phyloP scores from a whole-genome alignment of 2,797 vertebrate genomes.

The Garrulus glandarius region DNA sequence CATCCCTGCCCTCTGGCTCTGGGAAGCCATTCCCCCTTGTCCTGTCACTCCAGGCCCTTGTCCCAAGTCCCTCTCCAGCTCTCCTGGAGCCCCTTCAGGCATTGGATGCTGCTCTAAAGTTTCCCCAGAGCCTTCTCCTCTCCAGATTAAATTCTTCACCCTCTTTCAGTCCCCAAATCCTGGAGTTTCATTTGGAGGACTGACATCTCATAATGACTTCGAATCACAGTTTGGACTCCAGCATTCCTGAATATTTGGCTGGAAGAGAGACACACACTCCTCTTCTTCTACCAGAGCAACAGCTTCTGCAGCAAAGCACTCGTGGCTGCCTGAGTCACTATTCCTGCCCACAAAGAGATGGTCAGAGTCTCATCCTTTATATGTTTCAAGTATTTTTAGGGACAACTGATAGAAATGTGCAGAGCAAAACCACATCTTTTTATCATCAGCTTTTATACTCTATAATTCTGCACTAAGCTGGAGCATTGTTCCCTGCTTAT shows the following conservation, averaged over 20 bases:
- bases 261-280: accelerated
- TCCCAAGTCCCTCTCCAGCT: background rate
- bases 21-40: background rate
- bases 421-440: background rate
- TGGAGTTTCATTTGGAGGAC: background rate
- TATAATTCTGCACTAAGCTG: background rate
- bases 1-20: accelerated
- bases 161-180: background rate
- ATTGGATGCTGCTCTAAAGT: too few relatives aligned
- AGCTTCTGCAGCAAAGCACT: background rate
- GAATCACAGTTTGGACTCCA: background rate
- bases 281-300: background rate
- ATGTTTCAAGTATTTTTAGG: background rate
- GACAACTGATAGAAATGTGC: background rate
- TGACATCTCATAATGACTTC: background rate
- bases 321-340: background rate
- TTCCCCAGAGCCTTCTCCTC: background rate
- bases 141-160: background rate
- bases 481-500: background rate
- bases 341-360: background rate
- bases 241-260: background rate
- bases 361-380: background rate
- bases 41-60: background rate
- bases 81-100: background rate
- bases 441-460: background rate